phyloP scores from a whole-genome alignment of 2,888 invertebrate genomes.

The Epistrophe eligans region DNA sequence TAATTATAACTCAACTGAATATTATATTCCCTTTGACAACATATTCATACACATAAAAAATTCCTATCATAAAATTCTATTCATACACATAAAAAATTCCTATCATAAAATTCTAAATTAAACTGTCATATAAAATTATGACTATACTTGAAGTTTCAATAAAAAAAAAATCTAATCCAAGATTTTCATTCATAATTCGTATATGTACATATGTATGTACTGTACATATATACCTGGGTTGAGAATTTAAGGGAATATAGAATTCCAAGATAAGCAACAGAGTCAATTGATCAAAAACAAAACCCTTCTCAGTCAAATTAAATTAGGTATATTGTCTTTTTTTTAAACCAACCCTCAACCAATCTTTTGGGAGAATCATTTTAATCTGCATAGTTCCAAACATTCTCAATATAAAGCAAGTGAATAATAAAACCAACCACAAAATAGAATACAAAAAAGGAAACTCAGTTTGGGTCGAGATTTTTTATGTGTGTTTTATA shows the following conservation, averaged over 20 bases:
- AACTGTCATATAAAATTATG: conserved; percentile 20
- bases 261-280: conserved; percentile 30
- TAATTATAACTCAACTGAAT: background rate
- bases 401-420: background rate
- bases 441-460: conserved; percentile 8
- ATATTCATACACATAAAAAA: background rate
- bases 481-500: conserved; percentile 21
- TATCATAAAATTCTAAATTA: conserved; percentile 1
- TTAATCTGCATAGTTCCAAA: conserved; percentile 16
- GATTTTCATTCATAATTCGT: background rate
- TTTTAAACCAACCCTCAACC: background rate
- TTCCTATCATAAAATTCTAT: background rate
- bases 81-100: background rate
- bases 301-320: conserved; percentile 13
- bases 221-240: too few species aligned
- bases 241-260: background rate
- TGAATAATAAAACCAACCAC: conserved; percentile 14
- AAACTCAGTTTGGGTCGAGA: background rate
- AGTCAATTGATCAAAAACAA: conserved; percentile 28
- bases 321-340: background rate
- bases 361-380: conserved; percentile 21
- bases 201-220: too few species aligned
- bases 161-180: background rate
- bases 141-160: background rate
- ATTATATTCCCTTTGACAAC: background rate